Base-by-base conservation (phyloP, 2,888 invertebrate genomes). In the Steromphala cineraria region DNA sequence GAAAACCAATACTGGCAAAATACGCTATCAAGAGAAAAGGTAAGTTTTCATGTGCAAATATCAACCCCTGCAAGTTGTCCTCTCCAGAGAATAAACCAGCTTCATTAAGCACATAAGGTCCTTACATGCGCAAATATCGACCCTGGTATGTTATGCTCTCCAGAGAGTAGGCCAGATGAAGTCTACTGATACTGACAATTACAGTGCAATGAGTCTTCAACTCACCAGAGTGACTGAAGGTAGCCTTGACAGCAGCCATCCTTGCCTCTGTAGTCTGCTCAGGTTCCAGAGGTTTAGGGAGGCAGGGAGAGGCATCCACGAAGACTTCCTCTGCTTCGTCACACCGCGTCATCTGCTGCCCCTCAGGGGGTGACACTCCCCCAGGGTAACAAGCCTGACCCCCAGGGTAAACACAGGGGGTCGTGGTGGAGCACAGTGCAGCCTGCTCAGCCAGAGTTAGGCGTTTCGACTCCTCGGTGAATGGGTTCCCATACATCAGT, bases 201-300 rank as follows among this genome's bases (percentile, higher is more conserved):
- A n/a, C n/a, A 8, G 36, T 5, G 46, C 46, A 46, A 46, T 46
- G 10, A 46, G 10, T 5, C 13, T 13, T 46, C 10, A 36, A 56
- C 21, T 40, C 56, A 56, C 40, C 56, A 2, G 46, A 40, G 13
- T 31, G 15, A 7, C 56, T 31, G 31, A 53, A 13, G 31, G 75
- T 21, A 8, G 86, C 81, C 74, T 81, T 87, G 21, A 89, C 85
- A n/a, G 87, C 87, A 28, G 89, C 87, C 21, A 87, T 78, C 81
- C 88, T 90, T 8, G 90, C 88, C 13, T 87, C 80, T 15, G 88
- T 88, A 46, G 89, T 75, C 13, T 86, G 82, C 53, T 87, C 87
- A 3, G 91, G 91, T 36, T 83, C 79, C 67, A 91, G 81, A 0
- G 91, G 91, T 7, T 87, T 82, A 0, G 90, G 90, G 2, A 91